Evolutionary conservation across 2,888 invertebrate genomes (phyloP), one percentile per base, ranked within the genome.

Genomic region (Lepetodrilus schrolli): DNA sequence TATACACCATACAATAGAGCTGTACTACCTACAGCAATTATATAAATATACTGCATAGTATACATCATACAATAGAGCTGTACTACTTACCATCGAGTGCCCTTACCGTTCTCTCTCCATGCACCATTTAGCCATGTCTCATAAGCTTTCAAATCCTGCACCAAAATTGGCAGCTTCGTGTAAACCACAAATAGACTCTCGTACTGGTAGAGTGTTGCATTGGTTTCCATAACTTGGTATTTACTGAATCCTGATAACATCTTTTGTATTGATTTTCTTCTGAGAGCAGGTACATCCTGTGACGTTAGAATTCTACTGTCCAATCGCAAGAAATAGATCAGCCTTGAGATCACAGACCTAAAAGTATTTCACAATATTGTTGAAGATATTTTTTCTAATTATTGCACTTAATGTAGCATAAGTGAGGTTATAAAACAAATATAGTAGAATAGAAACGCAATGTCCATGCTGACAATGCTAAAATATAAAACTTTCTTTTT

Each of bases 221-320:
- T 34, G 17, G 58, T 58, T 58, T 58, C 58, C 30, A 58, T 34
- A 58, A 58, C 58, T 58, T 58, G n/a, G 34, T 58, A 58, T 48
- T 48, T 4, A 13, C 34, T 58, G 48, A 20, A 48, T 58, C 30
- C 26, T 1, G 30, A 30, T 17, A 58, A 34, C n/a, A 30, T 30
- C 30, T 23, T 17, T 17, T 58, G 58, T 2, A 58, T 23, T 10
- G 7, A 17, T 0, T 26, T 58, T 1, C 7, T 17, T 13, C 34
- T 58, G 5, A 17, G n/a, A 26, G 58, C 13, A 1, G 58, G n/a
- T 8, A 58, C n/a, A 7, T 58, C 58, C n/a, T 34, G 26, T 3
- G 58, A 7, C 13, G 58, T 58, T 4, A 58, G 5, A 30, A 30
- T 13, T 23, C 7, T 26, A 4, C 30, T 34, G 0, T 26, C 58